phyloP scores from a whole-genome alignment of 2,113 vertebrate species.

The Sapajus apella region DNA sequence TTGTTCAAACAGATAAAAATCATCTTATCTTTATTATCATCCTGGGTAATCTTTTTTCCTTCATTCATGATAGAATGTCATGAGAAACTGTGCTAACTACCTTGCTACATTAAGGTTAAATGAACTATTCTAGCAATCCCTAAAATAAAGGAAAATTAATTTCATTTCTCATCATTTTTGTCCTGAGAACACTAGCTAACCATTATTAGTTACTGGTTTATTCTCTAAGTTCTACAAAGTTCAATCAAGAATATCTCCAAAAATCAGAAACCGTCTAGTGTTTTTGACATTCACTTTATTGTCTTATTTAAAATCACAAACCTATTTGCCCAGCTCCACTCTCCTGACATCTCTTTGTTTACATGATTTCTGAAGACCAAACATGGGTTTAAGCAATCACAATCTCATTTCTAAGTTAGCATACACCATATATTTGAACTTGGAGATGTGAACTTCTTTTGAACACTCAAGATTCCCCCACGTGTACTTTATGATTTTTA shows the following conservation, averaged over 20 bases:
- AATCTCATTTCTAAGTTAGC: not conserved
- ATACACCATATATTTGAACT: not conserved
- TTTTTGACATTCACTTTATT: not conserved
- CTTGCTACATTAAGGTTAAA: conserved; percentile 42
- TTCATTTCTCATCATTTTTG: conserved; percentile 35
- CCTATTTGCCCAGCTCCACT: not conserved
- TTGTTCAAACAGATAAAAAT: conserved; percentile 54
- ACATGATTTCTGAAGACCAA: not conserved
- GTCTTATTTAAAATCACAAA: conserved; percentile 16
- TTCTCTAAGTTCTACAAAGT: not conserved
- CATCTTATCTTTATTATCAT: conserved; percentile 40
- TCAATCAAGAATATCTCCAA: not conserved
- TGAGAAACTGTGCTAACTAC: conserved; percentile 8
- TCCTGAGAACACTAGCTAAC: not conserved
- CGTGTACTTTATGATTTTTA: not conserved
- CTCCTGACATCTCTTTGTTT: not conserved
- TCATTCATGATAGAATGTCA: not conserved
- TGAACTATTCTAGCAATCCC: not conserved
- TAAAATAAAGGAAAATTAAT: conserved; percentile 40
- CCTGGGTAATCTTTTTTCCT: not conserved
- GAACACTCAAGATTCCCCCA: not conserved
- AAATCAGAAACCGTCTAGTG: not conserved
- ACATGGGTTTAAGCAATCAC: not conserved
- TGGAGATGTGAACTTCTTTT: not conserved
- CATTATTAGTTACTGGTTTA: conserved; percentile 1